A percentile compares a stretch with the other conserved stretches of the same genome.
phyloP scores from a whole-genome alignment of 1,140 invertebrate species.

The Nomia melanderi region DNA sequence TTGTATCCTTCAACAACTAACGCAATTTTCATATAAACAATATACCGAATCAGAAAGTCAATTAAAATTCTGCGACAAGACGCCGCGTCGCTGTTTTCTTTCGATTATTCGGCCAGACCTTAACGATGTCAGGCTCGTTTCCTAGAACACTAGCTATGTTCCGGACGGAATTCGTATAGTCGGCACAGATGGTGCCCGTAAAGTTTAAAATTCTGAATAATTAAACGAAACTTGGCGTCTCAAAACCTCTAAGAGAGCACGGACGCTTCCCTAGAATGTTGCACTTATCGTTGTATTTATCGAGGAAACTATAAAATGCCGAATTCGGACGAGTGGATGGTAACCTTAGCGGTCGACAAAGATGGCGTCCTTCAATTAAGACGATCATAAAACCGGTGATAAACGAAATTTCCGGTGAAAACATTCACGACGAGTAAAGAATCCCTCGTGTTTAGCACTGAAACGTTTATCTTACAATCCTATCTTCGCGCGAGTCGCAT shows the following conservation, averaged over 20 bases:
- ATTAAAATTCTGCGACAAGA: no score
- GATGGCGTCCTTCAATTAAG: not conserved
- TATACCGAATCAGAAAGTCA: no score
- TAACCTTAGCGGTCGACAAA: not conserved
- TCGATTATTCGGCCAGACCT: no score
- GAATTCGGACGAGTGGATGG: not conserved
- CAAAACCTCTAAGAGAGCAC: not conserved
- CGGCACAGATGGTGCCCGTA: not conserved
- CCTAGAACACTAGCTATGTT: no score
- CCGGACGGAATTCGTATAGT: no score
- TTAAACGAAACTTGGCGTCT: not conserved
- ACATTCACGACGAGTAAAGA: not conserved
- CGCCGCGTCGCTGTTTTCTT: no score
- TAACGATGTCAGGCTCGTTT: no score
- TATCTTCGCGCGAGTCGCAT: not conserved
- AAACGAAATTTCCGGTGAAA: not conserved
- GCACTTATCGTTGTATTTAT: no score
- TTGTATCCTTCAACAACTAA: no score
- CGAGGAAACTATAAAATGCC: not conserved
- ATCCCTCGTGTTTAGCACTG: not conserved
- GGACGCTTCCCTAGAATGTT: not conserved
- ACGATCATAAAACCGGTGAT: not conserved
- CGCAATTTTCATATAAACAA: no score
- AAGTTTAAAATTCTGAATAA: not conserved
- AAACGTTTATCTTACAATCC: not conserved